These are phyloP conservation scores for Rotaria macrura DNA, from an alignment of 2,888 invertebrate species.

Conservation along the genomic window DNA sequence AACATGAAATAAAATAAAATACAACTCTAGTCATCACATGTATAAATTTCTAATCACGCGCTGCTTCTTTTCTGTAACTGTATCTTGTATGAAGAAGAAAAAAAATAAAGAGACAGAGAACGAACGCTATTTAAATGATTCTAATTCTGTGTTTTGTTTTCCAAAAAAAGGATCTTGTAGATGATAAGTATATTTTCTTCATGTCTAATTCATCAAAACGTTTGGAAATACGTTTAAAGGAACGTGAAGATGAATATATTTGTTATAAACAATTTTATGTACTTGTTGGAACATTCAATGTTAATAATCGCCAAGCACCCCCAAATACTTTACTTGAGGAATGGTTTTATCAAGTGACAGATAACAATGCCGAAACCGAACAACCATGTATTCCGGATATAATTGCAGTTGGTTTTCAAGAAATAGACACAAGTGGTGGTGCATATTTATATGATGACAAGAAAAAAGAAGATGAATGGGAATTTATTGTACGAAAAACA, in stretches of 20 bases:
- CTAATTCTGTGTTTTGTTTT: neutral
- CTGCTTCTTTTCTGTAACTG: neutral
- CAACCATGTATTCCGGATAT: conserved; percentile 58
- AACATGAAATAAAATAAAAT: neutral
- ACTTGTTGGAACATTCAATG: conserved; percentile 31
- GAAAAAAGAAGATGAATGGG: conserved; percentile 70
- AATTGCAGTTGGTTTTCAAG: conserved; percentile 94
- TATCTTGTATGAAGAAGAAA: neutral
- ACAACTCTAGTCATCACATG: neutral
- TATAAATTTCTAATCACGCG: neutral
- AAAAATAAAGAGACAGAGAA: neutral
- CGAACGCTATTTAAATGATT: neutral
- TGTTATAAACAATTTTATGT: conserved; percentile 22
- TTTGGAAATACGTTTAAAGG: neutral
- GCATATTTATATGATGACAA: conserved; percentile 93
- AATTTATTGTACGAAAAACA: conserved; percentile 4
- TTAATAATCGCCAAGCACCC: conserved; percentile 23
- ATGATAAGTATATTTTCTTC: neutral
- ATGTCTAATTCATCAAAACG: neutral
- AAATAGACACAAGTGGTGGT: conserved; percentile 75
- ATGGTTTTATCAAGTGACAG: conserved; percentile 2
- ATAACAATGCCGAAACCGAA: neutral
- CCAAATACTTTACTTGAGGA: conserved; percentile 1
- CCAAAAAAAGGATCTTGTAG: neutral
- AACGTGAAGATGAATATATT: conserved; percentile 30